These are phyloP conservation scores for Hippocampus zosterae DNA, from an alignment of 2,113 vertebrate species.

Conservation along the genomic window DNA sequence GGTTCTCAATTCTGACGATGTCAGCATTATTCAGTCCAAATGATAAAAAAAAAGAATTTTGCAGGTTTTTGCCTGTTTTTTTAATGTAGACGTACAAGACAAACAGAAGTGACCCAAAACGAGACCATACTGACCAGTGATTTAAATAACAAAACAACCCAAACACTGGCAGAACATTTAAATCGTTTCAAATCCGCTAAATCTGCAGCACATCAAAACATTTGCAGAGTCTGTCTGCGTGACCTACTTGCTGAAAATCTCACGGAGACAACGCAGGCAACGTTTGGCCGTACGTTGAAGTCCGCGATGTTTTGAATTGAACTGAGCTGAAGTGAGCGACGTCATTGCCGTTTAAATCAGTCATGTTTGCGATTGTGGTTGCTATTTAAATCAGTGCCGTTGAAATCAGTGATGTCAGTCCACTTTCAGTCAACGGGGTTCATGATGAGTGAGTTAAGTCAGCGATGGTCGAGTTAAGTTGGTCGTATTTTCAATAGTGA, in stretches of 20 bases:
- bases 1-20: background rate
- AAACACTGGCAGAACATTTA: background rate
- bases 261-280: background rate
- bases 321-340: background rate
- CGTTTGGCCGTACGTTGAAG: background rate
- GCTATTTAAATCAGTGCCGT: background rate
- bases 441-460: background rate
- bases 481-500: background rate
- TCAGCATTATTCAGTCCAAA: background rate
- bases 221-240: background rate
- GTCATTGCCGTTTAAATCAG: background rate
- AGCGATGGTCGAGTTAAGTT: background rate
- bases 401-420: background rate
- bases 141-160: background rate
- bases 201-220: background rate
- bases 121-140: background rate
- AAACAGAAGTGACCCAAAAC: background rate
- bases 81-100: background rate
- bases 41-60: too few relatives aligned
- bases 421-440: too few relatives aligned
- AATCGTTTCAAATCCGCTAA: background rate
- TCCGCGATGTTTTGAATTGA: background rate
- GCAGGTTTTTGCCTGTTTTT: background rate
- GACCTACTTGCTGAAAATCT: constrained; percentile 3
- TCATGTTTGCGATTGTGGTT: background rate